Evolutionary conservation across 2,113 vertebrate species (phyloP).

Genomic region (Calypte anna): DNA sequence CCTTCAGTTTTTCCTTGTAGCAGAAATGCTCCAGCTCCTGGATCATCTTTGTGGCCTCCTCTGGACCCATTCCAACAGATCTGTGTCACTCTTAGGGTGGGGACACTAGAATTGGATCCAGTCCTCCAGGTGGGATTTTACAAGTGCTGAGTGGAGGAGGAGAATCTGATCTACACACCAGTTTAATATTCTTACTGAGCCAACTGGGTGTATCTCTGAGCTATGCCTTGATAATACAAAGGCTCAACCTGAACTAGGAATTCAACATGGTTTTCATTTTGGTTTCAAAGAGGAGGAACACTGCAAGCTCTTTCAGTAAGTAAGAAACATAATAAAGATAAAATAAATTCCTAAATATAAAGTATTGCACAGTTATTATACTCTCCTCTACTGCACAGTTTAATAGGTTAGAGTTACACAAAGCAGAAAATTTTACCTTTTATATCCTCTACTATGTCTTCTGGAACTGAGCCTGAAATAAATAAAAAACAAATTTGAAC

Average conservation of each 20-base stretch:
- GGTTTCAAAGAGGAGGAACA: background rate
- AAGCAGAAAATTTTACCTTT: conserved; percentile 82
- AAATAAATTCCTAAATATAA: background rate
- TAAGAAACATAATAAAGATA: background rate
- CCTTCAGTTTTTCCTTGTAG: too few species aligned
- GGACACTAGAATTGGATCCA: too few species aligned
- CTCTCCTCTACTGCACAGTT: background rate
- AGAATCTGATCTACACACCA: background rate
- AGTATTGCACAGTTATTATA: background rate
- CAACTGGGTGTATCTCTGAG: rapidly evolving
- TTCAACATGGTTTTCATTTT: background rate
- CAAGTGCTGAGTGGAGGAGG: too few species aligned
- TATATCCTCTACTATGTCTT: conserved; percentile 95
- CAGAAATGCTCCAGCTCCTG: too few species aligned
- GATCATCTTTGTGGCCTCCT: too few species aligned
- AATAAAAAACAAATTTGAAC: background rate
- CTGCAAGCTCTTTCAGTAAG: background rate
- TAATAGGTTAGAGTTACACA: background rate
- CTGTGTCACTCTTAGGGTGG: too few species aligned
- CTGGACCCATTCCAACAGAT: too few species aligned
- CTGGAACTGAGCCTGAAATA: conserved; percentile 87
- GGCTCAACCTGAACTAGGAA: background rate
- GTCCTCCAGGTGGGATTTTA: too few species aligned
- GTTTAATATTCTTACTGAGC: background rate
- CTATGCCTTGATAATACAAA: background rate